Conservation (phyloP, 2,797 vertebrate genomes). For the Poecile montanus region DNA sequence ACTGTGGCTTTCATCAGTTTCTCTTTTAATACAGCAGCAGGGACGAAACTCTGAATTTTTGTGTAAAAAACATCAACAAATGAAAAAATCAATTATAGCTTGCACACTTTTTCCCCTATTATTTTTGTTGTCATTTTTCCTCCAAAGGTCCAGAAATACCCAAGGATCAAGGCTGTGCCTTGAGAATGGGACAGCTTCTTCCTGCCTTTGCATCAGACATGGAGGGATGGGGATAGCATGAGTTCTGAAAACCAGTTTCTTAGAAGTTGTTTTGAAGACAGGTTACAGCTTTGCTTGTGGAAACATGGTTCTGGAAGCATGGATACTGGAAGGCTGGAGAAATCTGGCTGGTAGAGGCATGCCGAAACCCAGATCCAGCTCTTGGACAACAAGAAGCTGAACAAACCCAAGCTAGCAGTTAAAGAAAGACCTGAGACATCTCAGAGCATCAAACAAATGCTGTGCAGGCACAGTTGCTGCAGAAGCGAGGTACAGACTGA, state of each 20-base stretch:
- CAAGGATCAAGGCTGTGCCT: background rate
- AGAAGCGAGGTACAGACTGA: background rate
- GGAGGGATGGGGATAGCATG: background rate
- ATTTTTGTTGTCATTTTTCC: background rate
- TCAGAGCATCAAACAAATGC: background rate
- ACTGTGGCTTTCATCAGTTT: slow-evolving; percentile 52
- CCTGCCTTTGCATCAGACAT: background rate
- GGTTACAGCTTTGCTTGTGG: background rate
- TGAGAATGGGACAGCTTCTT: background rate
- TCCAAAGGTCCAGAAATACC: background rate
- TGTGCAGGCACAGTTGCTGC: rapidly evolving
- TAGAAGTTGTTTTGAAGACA: background rate
- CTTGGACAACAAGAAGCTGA: background rate
- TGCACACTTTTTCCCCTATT: background rate
- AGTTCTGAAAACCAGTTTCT: background rate
- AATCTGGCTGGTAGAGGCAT: background rate
- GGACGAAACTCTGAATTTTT: background rate
- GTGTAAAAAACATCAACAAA: background rate
- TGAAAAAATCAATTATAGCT: background rate
- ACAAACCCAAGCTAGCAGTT: background rate
- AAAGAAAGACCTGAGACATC: background rate
- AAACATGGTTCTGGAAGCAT: rapidly evolving
- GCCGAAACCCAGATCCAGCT: background rate
- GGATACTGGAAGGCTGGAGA: background rate
- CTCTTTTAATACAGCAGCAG: background rate